A percentile compares a stretch with the other conserved stretches of the same genome.
Evolutionary conservation across 2,888 invertebrate genomes (phyloP).

Genomic region (Nomada fabriciana): DNA sequence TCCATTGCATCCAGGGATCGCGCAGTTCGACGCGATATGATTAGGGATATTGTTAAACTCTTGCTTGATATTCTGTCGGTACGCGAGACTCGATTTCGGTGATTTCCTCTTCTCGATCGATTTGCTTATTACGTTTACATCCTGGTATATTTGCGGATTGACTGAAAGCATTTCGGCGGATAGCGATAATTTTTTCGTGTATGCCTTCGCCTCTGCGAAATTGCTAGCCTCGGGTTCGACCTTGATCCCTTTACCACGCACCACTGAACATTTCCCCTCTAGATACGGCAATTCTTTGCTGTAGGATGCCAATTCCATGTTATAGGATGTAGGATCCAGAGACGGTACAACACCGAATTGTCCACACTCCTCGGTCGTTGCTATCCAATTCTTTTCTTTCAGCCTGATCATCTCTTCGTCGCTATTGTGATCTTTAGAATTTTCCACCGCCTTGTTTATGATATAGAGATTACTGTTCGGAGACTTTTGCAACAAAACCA

Average conservation of each 20-base stretch:
- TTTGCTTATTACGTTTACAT: conserved; percentile 50
- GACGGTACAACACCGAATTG: conserved; percentile 59
- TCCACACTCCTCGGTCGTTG: conserved; percentile 47
- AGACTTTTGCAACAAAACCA: conserved; percentile 80
- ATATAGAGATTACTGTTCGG: conserved; percentile 83
- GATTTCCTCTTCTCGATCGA: conserved; percentile 63
- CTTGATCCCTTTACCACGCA: conserved; percentile 65
- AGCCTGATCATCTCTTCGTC: conserved; percentile 70
- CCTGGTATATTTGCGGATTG: conserved; percentile 57
- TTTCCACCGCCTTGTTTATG: conserved; percentile 82
- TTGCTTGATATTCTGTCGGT: conserved; percentile 68
- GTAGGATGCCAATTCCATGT: conserved; percentile 61
- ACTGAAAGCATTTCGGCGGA: conserved; percentile 54
- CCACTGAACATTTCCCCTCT: conserved; percentile 56
- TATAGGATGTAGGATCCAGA: conserved; percentile 54
- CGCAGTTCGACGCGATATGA: conserved; percentile 66
- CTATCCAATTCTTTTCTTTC: conserved; percentile 57
- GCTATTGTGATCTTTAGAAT: conserved; percentile 60
- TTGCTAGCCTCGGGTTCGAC: conserved; percentile 63
- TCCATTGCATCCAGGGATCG: conserved; percentile 64
- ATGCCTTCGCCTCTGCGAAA: conserved; percentile 62
- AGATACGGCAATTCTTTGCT: conserved; percentile 63
- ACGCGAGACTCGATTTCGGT: conserved; percentile 58
- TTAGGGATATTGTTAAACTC: conserved; percentile 66
- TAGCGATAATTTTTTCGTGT: conserved; percentile 49